Base-by-base conservation (phyloP, 2,797 vertebrate genomes). In the Spea hammondii region DNA sequence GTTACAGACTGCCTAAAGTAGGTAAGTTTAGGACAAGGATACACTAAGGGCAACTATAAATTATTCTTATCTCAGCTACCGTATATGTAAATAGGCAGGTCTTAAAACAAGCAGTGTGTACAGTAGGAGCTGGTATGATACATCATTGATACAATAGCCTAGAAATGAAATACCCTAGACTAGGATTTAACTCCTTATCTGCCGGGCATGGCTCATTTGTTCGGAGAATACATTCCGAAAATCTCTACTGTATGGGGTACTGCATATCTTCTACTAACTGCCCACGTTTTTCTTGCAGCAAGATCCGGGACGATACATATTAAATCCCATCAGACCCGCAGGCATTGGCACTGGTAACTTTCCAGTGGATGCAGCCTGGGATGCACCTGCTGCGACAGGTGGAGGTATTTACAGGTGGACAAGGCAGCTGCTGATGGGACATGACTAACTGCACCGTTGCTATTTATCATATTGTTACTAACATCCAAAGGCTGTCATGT, bases 21-120 rank as follows among this genome's bases (percentile, higher is more conserved):
- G 80, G 65, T 78, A 65, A 67, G 17, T 57, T 76, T 68, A 17
- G 75, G 80, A 78, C 65, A 78, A n/a, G 65, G 64, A 70, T 77
- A 12, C 47, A 14, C 55, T 59, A 64, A 53, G 50, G 45, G 8
- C 65, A 48, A 10, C 44, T 51, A 54, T 12, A 44, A 48, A 46
- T 57, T 62, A 68, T 54, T 8, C 32, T 59, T 59, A 72, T 60
- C 60, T 66, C 6, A 47, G 71, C 8, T 47, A 69, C 59, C 11
- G n/a, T 50, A 60, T 80, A 46, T 57, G 53, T 45, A 72, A 60
- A 17, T 11, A 62, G 44, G 64, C 45, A 49, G 9, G 32, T 3
- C n/a, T 47, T 14, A 65, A 44, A 9, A n/a, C 57, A n/a, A 5
- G 5, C 51, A 57, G 69, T 32, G 32, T 32, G 32, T 32, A 32